These are phyloP conservation scores for Nyleta sp. DNA, from an alignment of 2,888 invertebrate species.

Conservation along the genomic window DNA sequence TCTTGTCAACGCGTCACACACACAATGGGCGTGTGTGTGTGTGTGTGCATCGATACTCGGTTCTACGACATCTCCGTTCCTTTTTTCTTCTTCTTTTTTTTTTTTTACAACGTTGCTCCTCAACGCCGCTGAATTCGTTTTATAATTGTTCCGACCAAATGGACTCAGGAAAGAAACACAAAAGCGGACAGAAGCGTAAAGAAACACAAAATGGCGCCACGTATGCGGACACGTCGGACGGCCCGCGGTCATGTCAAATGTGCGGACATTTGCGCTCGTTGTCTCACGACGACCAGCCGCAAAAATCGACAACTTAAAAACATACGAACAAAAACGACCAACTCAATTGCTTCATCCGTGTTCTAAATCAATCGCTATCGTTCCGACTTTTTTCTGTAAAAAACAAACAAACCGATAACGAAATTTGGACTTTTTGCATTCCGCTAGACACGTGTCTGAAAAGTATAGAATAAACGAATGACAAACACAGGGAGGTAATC, in stretches of 20 bases:
- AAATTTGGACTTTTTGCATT: too few relatives aligned
- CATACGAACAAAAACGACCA: slow-evolving; percentile 60
- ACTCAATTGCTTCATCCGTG: slow-evolving; percentile 36
- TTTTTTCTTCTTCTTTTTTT: slow-evolving; percentile 6
- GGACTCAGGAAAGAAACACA: slow-evolving; percentile 59
- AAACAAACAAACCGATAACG: slow-evolving; percentile 3
- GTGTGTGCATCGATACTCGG: slow-evolving; percentile 41
- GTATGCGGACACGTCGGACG: slow-evolving; percentile 35
- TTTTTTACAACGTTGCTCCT: slow-evolving; percentile 1
- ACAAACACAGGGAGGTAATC: slow-evolving; percentile 25
- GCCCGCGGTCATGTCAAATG: slow-evolving; percentile 17
- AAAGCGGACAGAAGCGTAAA: slow-evolving; percentile 66
- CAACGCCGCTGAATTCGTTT: slow-evolving; percentile 6
- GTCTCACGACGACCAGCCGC: slow-evolving; percentile 11
- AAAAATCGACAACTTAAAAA: slow-evolving; percentile 43
- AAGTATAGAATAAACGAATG: slow-evolving; percentile 42
- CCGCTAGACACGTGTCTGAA: slow-evolving; percentile 41
- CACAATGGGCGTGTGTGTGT: slow-evolving; percentile 17
- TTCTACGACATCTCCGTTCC: slow-evolving; percentile 15
- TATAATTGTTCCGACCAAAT: slow-evolving; percentile 30
- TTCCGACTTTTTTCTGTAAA: too few relatives aligned
- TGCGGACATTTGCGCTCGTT: slow-evolving; percentile 13
- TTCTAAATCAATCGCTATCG: too few relatives aligned
- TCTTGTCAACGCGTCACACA: slow-evolving; percentile 38
- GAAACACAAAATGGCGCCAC: slow-evolving; percentile 67